phyloP scores from a whole-genome alignment of 2,888 invertebrate genomes.

The Caenorhabditis afra region DNA sequence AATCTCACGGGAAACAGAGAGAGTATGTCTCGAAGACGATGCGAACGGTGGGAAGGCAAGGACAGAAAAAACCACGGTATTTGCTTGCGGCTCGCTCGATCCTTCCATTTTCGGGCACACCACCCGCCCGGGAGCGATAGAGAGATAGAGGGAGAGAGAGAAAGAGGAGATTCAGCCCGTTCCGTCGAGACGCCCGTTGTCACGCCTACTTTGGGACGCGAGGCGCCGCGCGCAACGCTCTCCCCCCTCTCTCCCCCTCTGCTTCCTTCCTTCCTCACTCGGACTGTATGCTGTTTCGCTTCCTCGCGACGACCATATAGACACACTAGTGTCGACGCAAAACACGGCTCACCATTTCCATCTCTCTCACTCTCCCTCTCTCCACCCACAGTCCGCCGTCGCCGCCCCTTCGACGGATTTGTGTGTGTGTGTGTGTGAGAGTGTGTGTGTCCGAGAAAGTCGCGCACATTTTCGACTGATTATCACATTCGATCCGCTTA shows the following conservation, averaged over 20 bases:
- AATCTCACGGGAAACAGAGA: conserved; percentile 1
- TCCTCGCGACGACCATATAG: conserved; percentile 52
- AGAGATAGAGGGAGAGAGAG: too few species aligned
- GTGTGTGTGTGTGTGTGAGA: too few species aligned
- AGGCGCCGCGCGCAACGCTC: conserved; percentile 16
- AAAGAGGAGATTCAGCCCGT: conserved; percentile 38
- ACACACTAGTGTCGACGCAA: conserved; percentile 58
- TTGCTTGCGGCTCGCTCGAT: conserved; percentile 20
- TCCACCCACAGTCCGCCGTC: too few species aligned
- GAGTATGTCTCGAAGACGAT: conserved; percentile 31
- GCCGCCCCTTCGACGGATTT: conserved; percentile 7
- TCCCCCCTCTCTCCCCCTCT: conserved; percentile 24
- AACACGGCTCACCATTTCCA: conserved; percentile 43
- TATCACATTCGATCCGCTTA: conserved; percentile 9
- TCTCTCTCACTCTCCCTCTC: too few species aligned
- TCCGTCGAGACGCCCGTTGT: too few species aligned
- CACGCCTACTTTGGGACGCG: conserved; percentile 48
- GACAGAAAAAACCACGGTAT: conserved; percentile 46
- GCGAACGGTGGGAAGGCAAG: too few species aligned
- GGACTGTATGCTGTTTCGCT: conserved; percentile 55
- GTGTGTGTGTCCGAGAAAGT: too few species aligned
- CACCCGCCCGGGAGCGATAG: background rate
- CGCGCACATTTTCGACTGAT: conserved; percentile 29
- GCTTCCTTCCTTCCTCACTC: conserved; percentile 25
- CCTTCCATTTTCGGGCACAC: conserved; percentile 23